Percentiles rank a stretch among this genome's conserved stretches.
These are phyloP conservation scores for Romanogobio albipinnatus DNA, from an alignment of 2,113 vertebrate species.

Conservation along the genomic window DNA sequence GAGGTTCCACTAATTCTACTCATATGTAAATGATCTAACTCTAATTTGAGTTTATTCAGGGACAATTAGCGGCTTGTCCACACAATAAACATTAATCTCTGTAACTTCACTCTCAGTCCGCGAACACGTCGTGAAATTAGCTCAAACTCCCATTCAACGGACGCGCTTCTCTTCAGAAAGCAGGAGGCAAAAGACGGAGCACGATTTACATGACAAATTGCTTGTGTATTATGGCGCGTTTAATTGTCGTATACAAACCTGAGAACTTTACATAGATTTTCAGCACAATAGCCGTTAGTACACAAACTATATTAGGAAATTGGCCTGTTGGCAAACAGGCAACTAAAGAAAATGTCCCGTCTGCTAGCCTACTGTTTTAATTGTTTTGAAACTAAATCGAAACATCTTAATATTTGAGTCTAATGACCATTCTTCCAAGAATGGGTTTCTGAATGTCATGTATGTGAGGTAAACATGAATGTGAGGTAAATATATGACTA, in stretches of 20 bases:
- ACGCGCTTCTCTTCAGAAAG: slow-evolving; percentile 61
- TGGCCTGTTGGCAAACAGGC: background rate
- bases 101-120: slow-evolving; percentile 76
- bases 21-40: slow-evolving; percentile 90
- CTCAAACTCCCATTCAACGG: slow-evolving; percentile 68
- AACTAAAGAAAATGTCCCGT: background rate
- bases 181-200: slow-evolving; percentile 37
- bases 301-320: background rate
- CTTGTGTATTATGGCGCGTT: slow-evolving; percentile 48
- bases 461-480: background rate
- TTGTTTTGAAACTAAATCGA: background rate
- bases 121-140: slow-evolving; percentile 86
- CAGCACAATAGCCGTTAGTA: background rate
- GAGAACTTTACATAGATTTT: background rate
- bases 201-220: slow-evolving; percentile 52
- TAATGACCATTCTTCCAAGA: background rate
- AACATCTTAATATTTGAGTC: background rate
- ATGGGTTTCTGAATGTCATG: background rate
- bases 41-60: slow-evolving; percentile 92
- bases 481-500: too few relatives aligned
- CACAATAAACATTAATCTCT: slow-evolving; percentile 93
- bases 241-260: background rate
- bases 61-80: slow-evolving; percentile 85
- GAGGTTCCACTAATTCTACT: slow-evolving; percentile 83
- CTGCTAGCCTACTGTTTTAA: background rate